These are phyloP conservation scores for Semibalanus balanoides DNA, from an alignment of 1,140 invertebrate genomes.

Conservation along the genomic window DNA sequence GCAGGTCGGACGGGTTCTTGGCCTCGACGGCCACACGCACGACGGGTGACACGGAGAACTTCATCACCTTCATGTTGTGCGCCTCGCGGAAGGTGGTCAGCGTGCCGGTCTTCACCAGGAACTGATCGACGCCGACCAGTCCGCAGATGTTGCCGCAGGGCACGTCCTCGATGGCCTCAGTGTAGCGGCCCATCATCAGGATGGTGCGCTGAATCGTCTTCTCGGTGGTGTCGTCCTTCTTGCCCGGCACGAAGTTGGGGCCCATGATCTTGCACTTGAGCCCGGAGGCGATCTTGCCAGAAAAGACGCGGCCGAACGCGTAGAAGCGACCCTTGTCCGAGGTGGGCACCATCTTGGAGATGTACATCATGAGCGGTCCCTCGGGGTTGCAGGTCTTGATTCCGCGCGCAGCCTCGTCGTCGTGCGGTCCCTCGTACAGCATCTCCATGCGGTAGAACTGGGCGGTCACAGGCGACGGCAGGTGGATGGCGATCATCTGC, in stretches of 20 bases:
- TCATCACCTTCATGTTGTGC: conserved; percentile 98
- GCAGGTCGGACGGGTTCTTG: conserved; percentile 97
- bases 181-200: conserved; percentile 99
- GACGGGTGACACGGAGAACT: conserved; percentile 98
- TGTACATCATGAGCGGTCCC: conserved; percentile 98
- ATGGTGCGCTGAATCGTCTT: conserved; percentile 99
- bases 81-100: conserved; percentile 98
- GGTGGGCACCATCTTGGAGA: conserved; percentile 99
- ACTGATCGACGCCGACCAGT: conserved; percentile 99
- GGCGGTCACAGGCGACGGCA: conserved; percentile 96
- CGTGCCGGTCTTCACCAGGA: conserved; percentile 97
- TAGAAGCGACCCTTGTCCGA: conserved; percentile 99
- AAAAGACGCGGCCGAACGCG: conserved; percentile 98
- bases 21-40: conserved; percentile 98
- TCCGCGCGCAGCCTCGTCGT: conserved; percentile 89
- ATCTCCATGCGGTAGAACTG: conserved; percentile 99
- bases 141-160: conserved; percentile 99
- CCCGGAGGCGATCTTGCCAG: conserved; percentile 83
- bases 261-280: conserved; percentile 96
- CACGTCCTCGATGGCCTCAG: conserved; percentile 98
- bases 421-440: conserved; percentile 93
- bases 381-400: conserved; percentile 83
- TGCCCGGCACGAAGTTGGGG: conserved; percentile 92
- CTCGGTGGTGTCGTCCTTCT: conserved; percentile 98
- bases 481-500: conserved; percentile 99